Base-by-base conservation (phyloP, 2,888 invertebrate genomes). In the Drosophila kuntzei region DNA sequence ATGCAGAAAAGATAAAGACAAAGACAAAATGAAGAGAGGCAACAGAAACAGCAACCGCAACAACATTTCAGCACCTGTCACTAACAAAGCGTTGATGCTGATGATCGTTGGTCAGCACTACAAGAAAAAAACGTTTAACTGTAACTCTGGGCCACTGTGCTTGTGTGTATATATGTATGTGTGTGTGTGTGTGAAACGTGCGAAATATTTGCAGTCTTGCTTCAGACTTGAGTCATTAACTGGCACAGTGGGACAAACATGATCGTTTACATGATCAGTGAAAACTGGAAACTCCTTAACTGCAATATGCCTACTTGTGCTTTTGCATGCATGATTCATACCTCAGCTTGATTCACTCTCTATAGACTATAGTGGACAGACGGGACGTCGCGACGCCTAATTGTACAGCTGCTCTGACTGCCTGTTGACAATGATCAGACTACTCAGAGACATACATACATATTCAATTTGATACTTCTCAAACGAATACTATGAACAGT, bases 141-240 rank as follows among this genome's bases (percentile, higher is more conserved):
- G 80, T 86, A 80, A 64, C 62, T 65, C 41, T 65, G 61, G 55
- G 50, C 37, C 12, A 20, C 51, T 58, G 25, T 32, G 39, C 20
- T 18, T 11, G n/a, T 57, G 7, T 61, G 39, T 46, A 20, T 50
- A 27, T 20, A 27, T 41, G 44, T 53, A 47, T 46, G 25, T 50
- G 34, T 20, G 32, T 41, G 44, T 53, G 51, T 54, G 14, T 62
- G 62, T 41, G 44, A 73, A 87, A 84, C 82, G 87, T 87, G 87
- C 82, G 76, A 87, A 87, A 78, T 83, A 72, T 71, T 85, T 86
- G 60, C 60, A 58, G 59, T 66, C 57, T 79, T 75, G 69, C 63
- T 32, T 44, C 75, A 78, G 61, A 74, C 76, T 79, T 82, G 71
- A 82, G 43, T 85, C 83, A 81, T 81, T 75, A 71, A 65, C 60